A percentile compares a stretch with the other conserved stretches of the same genome.
Evolutionary conservation across 2,113 vertebrate genomes (phyloP).

Genomic region (Pholis gunnellus): DNA sequence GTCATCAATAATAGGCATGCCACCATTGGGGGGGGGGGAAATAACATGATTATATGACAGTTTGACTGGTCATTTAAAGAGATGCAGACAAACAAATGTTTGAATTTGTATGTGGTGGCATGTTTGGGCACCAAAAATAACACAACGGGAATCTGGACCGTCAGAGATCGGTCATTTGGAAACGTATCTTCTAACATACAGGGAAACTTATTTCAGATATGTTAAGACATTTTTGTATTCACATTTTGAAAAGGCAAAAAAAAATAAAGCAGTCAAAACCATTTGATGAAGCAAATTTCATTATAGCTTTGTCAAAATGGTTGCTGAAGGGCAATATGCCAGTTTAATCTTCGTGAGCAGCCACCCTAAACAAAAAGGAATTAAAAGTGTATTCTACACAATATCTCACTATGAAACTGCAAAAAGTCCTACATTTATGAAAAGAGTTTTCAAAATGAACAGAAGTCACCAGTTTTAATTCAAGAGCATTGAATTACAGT

Average conservation of each 20-base stretch:
- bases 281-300: constrained; percentile 45
- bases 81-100: neutral
- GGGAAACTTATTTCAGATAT: constrained; percentile 9
- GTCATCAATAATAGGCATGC: neutral
- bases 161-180: neutral
- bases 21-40: neutral
- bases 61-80: neutral
- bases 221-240: neutral
- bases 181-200: neutral
- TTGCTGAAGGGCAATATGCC: constrained; percentile 45
- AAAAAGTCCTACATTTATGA: constrained; percentile 14
- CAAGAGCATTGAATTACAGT: too few relatives aligned
- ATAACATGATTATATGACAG: neutral
- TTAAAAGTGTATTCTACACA: constrained; percentile 46
- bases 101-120: neutral
- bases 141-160: neutral
- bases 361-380: constrained; percentile 49
- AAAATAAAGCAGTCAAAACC: constrained; percentile 22
- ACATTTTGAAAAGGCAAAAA: neutral
- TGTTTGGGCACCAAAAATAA: neutral
- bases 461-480: neutral
- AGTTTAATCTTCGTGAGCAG: constrained; percentile 58
- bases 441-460: neutral
- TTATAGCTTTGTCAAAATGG: constrained; percentile 51
- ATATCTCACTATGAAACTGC: constrained; percentile 16